Evolutionary conservation across 2,888 invertebrate species (phyloP), one percentile per base, ranked within the genome.

Genomic region (Cantharis rustica): DNA sequence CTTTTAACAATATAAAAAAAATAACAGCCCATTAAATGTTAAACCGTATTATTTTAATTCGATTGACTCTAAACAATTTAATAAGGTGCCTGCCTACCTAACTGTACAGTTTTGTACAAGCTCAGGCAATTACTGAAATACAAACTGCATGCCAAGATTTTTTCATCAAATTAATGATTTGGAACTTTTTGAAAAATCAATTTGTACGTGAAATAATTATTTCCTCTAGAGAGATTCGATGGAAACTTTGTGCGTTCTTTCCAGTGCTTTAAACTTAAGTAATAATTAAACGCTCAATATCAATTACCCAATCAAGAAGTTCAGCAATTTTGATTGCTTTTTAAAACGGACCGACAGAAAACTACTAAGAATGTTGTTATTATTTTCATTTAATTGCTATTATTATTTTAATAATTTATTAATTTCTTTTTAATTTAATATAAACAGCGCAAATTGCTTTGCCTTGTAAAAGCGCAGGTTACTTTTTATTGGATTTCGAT

Each of bases 1-100:
- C 84, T 85, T 84, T 84, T 85, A 86, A 78, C 76, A 78, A 76
- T 78, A 70, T 78, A 73, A 72, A 78, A 71, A 68, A 74, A 72
- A 73, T 62, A 27, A 68, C 74, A 47, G 47, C 47, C 47, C 47
- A 47, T 47, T 47, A 47, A 47, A 47, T 20, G 20, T 64, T 47
- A 47, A 47, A 47, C 47, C 47, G 47, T 47, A 47, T 47, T 47
- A 47, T 47, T 47, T 47, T 47, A 47, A 47, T 47, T 47, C 47
- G 47, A 47, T 47, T 47, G 47, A 47, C 47, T 47, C 47, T 47
- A n/a, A 47, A 47, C 47, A 47, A 47, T 47, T 47, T 47, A 47
- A 47, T 47, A 47, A 47, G 47, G 47, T 47, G 47, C 47, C 47
- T 47, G 47, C 47, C 47, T 47, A 47, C 47, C n/a, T 47, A 47